Base-by-base conservation (phyloP, 1,140 invertebrate species). In the Augochlora pura region DNA sequence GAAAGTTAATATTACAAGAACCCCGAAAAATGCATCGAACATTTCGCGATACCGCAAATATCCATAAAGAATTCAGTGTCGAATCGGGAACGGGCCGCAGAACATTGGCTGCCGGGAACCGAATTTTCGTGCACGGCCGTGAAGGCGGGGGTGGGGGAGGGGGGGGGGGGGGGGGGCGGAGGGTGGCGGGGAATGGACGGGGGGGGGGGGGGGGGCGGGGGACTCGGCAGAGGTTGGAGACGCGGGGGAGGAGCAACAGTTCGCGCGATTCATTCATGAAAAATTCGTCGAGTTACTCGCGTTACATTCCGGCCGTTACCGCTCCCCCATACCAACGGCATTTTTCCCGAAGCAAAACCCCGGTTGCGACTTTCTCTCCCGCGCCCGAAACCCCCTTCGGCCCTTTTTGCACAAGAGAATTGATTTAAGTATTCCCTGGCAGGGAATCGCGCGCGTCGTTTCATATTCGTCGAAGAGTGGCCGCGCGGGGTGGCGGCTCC, bases 381-480 rank as follows among this genome's bases (percentile, higher is more conserved):
- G 25, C 42, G 14, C 10, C 42, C 3, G 3, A 39, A 7, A 42
- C 7, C 39, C 39, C 32, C 32, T 32, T 32, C 32, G 39, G 7
- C 39, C 39, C 39, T 42, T 42, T 8, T 54, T 4, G 52, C 18
- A 54, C 25, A 46, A 1, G 59, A 42, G 62, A 72, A 71, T 77
- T 77, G 76, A 72, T 77, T 77, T 46, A 71, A 77, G 76, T 71
- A 64, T 27, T 49, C 63, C n/a, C 18, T 63, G 42, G 12, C 27
- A 23, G 23, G 6, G 57, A 39, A 71, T 70, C 54, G 57, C 39
- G 57, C 39, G 65, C 54, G 75, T 78, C 76, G 76, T 78, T 78
- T 78, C 76, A 78, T 78, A 78, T 78, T 78, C 76, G 76, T 78
- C 76, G 76, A 78, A 64, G 76, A 78, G 60, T 52, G 21, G 60